Conservation (phyloP, 2,888 invertebrate species). For the Rugalucina vietnamica region DNA sequence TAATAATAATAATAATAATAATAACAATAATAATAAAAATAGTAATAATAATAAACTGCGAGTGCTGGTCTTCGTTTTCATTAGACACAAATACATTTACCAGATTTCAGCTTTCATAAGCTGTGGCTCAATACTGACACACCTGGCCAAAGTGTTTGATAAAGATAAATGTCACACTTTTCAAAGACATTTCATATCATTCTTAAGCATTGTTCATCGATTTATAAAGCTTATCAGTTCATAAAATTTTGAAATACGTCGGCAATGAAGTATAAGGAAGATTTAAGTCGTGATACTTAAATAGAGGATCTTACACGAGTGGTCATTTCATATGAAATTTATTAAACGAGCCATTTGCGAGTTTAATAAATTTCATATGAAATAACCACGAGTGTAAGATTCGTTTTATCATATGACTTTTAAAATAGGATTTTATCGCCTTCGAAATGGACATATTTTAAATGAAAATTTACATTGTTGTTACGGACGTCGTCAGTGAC, state of each 20-base stretch:
- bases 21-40: background rate
- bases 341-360: no score
- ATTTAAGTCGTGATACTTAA: no score
- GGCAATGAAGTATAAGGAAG: background rate
- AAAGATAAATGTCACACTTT: background rate
- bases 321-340: no score
- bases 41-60: background rate
- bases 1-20: background rate
- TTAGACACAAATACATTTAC: background rate
- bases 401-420: no score
- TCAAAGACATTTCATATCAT: background rate
- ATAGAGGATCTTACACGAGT: no score
- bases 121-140: background rate
- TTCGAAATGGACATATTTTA: no score
- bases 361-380: no score
- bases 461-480: no score
- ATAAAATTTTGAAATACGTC: background rate
- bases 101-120: background rate
- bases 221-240: constrained; percentile 6
- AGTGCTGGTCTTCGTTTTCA: background rate
- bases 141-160: constrained; percentile 1
- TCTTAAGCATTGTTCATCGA: background rate
- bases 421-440: no score
- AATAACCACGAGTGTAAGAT: no score
- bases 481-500: no score